Evolutionary conservation across 2,113 vertebrate species (phyloP).

Genomic region (Coptodon bakossiorum): DNA sequence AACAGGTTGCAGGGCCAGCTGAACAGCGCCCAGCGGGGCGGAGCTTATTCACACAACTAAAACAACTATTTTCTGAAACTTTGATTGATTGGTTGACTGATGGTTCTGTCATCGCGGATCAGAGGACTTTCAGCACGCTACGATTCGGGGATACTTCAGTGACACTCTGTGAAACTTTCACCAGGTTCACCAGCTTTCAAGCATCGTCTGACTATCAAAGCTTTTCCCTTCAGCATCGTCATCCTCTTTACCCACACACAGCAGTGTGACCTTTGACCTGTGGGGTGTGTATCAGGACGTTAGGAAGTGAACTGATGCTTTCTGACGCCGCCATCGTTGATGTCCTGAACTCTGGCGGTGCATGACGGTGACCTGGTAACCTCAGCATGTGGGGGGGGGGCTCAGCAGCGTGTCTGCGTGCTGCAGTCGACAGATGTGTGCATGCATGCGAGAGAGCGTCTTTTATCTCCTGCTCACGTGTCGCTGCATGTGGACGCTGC

Average conservation of each 20-base stretch:
- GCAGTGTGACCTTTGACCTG: neutral
- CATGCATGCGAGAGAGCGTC: neutral
- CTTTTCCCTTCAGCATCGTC: neutral
- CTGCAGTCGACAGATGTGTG: conserved; percentile 19
- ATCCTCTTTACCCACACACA: neutral
- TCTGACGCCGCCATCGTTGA: neutral
- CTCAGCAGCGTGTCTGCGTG: neutral
- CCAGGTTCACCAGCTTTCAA: neutral
- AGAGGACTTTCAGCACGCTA: neutral
- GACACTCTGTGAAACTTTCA: neutral
- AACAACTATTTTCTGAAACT: neutral
- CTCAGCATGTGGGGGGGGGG: neutral
- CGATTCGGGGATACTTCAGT: neutral
- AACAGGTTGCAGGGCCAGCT: neutral
- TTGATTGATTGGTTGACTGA: neutral
- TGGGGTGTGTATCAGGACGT: neutral
- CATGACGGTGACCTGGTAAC: neutral
- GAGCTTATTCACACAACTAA: neutral
- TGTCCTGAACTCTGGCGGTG: neutral
- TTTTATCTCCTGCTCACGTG: neutral
- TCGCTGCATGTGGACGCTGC: neutral
- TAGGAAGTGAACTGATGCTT: neutral
- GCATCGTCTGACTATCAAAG: neutral
- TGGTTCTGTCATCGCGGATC: neutral
- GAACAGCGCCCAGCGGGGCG: neutral